A percentile compares a stretch with the other conserved stretches of the same genome.
Evolutionary conservation across 2,888 invertebrate genomes (phyloP).

Genomic region (Odontothrips loti): DNA sequence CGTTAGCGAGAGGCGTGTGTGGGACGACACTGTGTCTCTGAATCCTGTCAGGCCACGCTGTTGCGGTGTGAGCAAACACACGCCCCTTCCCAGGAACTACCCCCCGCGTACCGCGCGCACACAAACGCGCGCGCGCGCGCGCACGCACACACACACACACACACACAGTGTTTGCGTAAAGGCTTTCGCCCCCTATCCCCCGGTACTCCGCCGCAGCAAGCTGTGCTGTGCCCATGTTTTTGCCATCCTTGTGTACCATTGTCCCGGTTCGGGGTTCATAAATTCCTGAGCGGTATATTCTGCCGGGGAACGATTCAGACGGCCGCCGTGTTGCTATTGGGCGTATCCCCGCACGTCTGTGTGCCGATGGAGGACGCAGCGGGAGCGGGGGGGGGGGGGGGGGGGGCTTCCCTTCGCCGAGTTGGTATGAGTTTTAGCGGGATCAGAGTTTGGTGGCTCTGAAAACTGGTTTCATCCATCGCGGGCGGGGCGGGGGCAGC

Average conservation of each 20-base stretch:
- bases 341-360: too few relatives aligned
- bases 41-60: background rate
- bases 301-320: too few relatives aligned
- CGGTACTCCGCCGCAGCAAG: background rate
- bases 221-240: background rate
- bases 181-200: background rate
- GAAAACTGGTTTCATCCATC: background rate
- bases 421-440: background rate
- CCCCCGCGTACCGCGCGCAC: background rate
- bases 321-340: too few relatives aligned
- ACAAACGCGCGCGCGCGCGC: background rate
- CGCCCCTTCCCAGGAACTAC: background rate
- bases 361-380: too few relatives aligned
- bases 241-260: too few relatives aligned
- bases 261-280: background rate
- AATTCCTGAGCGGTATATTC: background rate
- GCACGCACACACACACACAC: background rate
- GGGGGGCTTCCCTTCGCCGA: too few relatives aligned
- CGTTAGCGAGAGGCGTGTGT: background rate
- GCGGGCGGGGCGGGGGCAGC: too few relatives aligned
- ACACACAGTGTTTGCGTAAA: slow-evolving; percentile 17
- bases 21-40: background rate
- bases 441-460: background rate
- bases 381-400: too few relatives aligned
- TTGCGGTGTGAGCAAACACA: slow-evolving; percentile 4